These are phyloP conservation scores for mouse (Mus musculus) DNA, from an alignment of 2,113 vertebrate species.

Conservation along the genomic window GRCm39 chr16:16776001-16776500, in stretches of 20 bases:
- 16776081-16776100: too few species aligned
- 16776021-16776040: background rate
- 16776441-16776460: background rate
- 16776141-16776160: background rate
- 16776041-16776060: background rate
- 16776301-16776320: background rate
- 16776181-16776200: background rate
- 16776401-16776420: too few species aligned
- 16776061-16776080: background rate
- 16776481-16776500: background rate
- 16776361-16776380: too few species aligned
- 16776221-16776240: background rate
- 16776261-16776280: background rate
- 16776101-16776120: background rate
- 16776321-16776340: too few species aligned
- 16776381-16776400: too few species aligned
- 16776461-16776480: background rate
- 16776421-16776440: background rate
- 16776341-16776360: too few species aligned
- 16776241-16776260: background rate
- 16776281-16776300: background rate
- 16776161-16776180: background rate
- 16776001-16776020: background rate
- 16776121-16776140: too few species aligned
- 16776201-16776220: background rate